Evolutionary conservation across 2,113 vertebrate genomes (phyloP), one percentile per base, ranked within the genome.

Genomic region (Ovis canadensis): DNA sequence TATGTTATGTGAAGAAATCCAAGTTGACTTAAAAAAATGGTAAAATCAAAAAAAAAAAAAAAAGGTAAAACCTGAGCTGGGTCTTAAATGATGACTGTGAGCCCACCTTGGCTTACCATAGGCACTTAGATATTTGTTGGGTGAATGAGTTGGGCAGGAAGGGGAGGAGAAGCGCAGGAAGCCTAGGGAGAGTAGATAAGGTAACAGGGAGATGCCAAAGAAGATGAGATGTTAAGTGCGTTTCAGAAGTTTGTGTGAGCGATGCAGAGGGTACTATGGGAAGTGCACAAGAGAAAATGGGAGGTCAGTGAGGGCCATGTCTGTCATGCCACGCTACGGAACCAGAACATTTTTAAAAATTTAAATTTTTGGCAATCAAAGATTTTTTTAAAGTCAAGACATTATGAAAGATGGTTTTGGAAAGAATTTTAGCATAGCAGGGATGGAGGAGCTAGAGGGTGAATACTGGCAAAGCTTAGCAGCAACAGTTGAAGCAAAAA

Each of bases 61-160:
- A 96, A 97, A 90, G 27, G n/a, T 81, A 29, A 95, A 81, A 94
- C 82, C 19, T 91, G n/a, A 82, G 48, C 31, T 93, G 40, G 31
- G 50, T 88, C 94, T 93, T 85, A 96, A 80, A 84, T 45, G 64
- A 94, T 57, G 40, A 77, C 40, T 77, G 48, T 3, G 14, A 95
- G 29, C 19, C 23, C 33, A 81, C 9, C 5, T 17, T 3, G 10
- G 78, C 55, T 97, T 33, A 93, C 16, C 87, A 95, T 36, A 83
- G n/a, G n/a, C 55, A 94, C 40, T 48, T 40, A 55, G 55, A 57
- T 55, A 60, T 84, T 27, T 92, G 71, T 7, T 86, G 45, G 85
- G 54, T 48, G 67, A 86, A 50, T 91, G 31, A 92, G 19, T n/a
- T 81, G 57, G 50, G 48, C 40, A 88, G 60, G 36, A 95, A 91